Evolutionary conservation across 2,113 vertebrate species (phyloP), one percentile per base, ranked within the genome.

Genomic region (Leiothrix lutea): DNA sequence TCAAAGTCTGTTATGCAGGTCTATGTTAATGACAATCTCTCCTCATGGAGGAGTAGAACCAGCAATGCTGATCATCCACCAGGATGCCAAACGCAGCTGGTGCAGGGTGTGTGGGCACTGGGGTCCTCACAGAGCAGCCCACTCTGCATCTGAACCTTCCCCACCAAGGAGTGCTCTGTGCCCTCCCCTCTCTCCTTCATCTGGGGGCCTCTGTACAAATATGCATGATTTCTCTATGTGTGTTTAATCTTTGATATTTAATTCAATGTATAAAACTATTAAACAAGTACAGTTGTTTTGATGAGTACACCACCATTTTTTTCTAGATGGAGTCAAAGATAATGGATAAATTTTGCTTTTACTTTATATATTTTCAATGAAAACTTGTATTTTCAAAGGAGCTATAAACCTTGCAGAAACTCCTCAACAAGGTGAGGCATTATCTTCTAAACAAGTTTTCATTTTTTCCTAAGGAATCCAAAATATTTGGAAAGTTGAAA

Each of bases 91-190:
- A 50, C 0, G 2, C 22, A 53, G 2, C 19, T 31, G 48, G 31
- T 38, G 16, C 66, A 21, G 28, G 44, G 14, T 0, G 0, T 54
- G 12, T 14, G 69, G 40, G 24, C 42, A 26, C 18, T 20, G 72
- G 12, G 12, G 11, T 45, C 22, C 29, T 40, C 36, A 44, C 0
- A 0, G 36, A 74, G n/a, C 31, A 53, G 28, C 56, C 29, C 14
- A 8, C 73, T 14, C 40, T 47, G 45, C 1, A 2, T 33, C 44
- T 44, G 60, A 88, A 48, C 33, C 31, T 56, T 23, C 40, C 56
- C n/a, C 45, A 29, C 12, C 33, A 22, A 1, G 11, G 16, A 69
- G 11, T 14, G 12, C 61, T 29, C 36, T 51, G 35, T 23, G 21
- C 12, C 38, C 40, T 60, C 38, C 33, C n/a, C 38, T 14, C 31